Base-by-base conservation (phyloP, 2,888 invertebrate genomes). In the Pterostichus madidus region DNA sequence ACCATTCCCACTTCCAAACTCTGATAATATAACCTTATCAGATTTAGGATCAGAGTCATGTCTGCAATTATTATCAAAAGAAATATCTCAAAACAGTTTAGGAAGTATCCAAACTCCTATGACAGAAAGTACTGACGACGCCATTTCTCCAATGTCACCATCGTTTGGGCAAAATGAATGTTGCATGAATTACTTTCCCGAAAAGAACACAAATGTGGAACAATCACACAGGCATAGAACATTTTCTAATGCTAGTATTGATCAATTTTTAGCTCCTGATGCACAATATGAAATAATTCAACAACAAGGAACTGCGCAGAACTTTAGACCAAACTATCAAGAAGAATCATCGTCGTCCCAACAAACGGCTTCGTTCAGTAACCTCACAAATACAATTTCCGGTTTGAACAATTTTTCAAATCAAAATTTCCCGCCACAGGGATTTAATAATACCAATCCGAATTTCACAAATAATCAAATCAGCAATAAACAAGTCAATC, bases 271-370 rank as follows among this genome's bases (percentile, higher is more conserved):
- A 52, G 92, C 93, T 0, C 92, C 93, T 0, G 93, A 93, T 85
- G 93, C 93, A 0, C 93, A 94, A 85, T 94, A 94, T 86, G 94
- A 94, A 86, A 90, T 92, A 1, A 92, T 92, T 53, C 91, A 92
- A 78, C 91, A 92, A 80, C 88, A 85, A 89, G 90, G 86, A 88
- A 90, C 89, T 84, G 86, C 86, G 13, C 68, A 75, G 32, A 84
- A 85, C 81, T 87, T 87, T 68, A 85, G 87, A 59, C 71, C 52
- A 53, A 52, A 73, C 10, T 77, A 56, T 17, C 32, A 31, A 56
- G 77, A 73, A 32, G 31, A 49, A 52, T 61, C 83, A 44, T 10
- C 80, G 46, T 80, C 84, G n/a, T 84, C 84, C 64, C 84, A 80
- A 15, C 75, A 76, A 39, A 78, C 61, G 17, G 52, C 80, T n/a